A percentile compares a stretch with the other conserved stretches of the same genome.
Evolutionary conservation across 2,113 vertebrate genomes (phyloP).

Genomic region (Ameiurus melas): DNA sequence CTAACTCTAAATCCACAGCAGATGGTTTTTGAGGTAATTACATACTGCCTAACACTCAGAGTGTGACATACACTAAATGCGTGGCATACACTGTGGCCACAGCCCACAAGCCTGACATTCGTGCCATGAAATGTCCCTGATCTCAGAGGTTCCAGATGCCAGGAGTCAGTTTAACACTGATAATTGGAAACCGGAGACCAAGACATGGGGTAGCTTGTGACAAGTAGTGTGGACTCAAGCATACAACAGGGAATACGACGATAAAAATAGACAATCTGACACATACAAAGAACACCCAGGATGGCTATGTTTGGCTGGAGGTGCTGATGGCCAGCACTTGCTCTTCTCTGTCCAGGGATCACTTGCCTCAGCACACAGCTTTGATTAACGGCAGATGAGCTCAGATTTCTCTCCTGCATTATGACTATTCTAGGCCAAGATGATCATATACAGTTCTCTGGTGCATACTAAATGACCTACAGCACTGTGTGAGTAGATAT

Average conservation of each 20-base stretch:
- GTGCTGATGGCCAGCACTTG: slow-evolving; percentile 29
- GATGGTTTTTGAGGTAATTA: neutral
- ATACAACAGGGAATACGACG: slow-evolving; percentile 34
- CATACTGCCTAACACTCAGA: slow-evolving; percentile 15
- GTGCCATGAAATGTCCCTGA: slow-evolving; percentile 18
- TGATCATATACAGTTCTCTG: slow-evolving; percentile 22
- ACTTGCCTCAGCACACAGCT: slow-evolving; percentile 16
- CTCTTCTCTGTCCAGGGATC: slow-evolving; percentile 32
- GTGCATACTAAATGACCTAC: slow-evolving; percentile 21
- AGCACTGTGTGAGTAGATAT: slow-evolving; percentile 18
- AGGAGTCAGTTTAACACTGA: slow-evolving; percentile 53
- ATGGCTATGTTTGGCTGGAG: slow-evolving; percentile 43
- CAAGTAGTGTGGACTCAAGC: slow-evolving; percentile 38
- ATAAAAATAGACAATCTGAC: slow-evolving; percentile 55
- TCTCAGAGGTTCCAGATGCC: slow-evolving; percentile 22
- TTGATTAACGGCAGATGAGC: slow-evolving; percentile 42
- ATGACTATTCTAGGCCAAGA: slow-evolving; percentile 27
- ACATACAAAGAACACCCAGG: slow-evolving; percentile 23
- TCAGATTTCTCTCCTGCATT: slow-evolving; percentile 37
- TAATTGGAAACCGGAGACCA: slow-evolving; percentile 56
- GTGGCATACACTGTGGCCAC: slow-evolving; percentile 11
- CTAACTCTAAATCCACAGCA: neutral
- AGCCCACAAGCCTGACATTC: slow-evolving; percentile 24
- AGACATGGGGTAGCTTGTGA: slow-evolving; percentile 43
- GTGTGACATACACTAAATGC: slow-evolving; percentile 33